Base-by-base conservation (phyloP, 92 coral and sea anemone species). In the Hydrozoanthus gracilis region DNA sequence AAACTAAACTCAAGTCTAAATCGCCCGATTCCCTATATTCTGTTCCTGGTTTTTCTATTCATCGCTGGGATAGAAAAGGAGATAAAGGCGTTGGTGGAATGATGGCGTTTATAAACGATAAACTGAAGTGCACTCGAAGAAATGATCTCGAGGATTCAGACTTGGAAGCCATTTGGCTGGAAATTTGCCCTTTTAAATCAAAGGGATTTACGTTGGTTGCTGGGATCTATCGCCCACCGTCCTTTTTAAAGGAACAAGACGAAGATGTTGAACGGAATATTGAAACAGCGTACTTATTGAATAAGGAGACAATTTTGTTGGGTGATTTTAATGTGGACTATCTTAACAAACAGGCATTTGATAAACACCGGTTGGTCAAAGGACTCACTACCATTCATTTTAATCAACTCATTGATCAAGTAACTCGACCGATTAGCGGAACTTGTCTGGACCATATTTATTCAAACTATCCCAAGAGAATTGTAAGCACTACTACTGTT, bases 381-480 rank as follows among this genome's bases (percentile, higher is more conserved):
- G 87, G 90, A 51, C 88, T 93, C 60, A 65, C 73, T n/a, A 71
- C 84, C 78, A 93, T 93, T 91, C 86, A 91, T 69, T 90, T 93
- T 88, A 87, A 82, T 44, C 93, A 93, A 76, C 90, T 88, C n/a
- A 60, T 90, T 45, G 73, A 58, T 68, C 73, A 80, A 61, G 69
- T 73, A 66, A 93, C 92, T 27, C 62, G 92, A 58, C 93, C 90
- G 4, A 78, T 64, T 4, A 93, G 96, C 5, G 85, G 86, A 60
- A 52, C 92, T 51, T 91, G 93, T 86, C 39, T 93, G 35, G 96
- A 93, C 77, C 93, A 85, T 70, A 27, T 91, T 69, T 91, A 61
- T 85, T 76, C 91, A 20, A 93, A 86, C 66, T 13, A 74, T 70
- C 88, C 94, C 88, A 73, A 91, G 88, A 76, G 87, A 70, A 82